A percentile compares a stretch with the other conserved stretches of the same genome.
These are phyloP conservation scores for Botrylloides violaceus DNA, from an alignment of 23 tunicate genomes.

Conservation along the genomic window DNA sequence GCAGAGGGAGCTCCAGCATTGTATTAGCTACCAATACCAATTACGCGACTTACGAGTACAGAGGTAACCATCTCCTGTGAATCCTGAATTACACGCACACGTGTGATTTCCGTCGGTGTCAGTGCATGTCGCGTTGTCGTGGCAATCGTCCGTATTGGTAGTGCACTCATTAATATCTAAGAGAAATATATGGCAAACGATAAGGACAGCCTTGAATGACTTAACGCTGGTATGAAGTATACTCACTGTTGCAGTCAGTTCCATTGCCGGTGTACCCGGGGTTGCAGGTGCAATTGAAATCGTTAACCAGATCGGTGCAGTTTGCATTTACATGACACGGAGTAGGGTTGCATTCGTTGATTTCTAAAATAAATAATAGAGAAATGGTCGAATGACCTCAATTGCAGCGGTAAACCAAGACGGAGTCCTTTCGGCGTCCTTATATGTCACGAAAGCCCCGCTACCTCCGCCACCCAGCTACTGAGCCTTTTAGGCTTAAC, in stretches of 20 bases:
- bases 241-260: neutral
- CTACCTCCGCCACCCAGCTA: too few species aligned
- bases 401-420: too few species aligned
- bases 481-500: too few species aligned
- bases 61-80: neutral
- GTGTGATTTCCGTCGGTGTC: neutral
- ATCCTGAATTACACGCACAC: neutral
- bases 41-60: too few species aligned
- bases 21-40: too few species aligned
- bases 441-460: too few species aligned
- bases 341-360: neutral
- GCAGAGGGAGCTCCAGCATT: too few species aligned
- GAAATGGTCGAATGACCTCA: too few species aligned
- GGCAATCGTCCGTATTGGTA: neutral
- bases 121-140: neutral
- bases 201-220: neutral
- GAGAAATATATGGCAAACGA: neutral
- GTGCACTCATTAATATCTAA: neutral
- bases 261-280: slow-evolving; percentile 12
- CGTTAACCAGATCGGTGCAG: slow-evolving; percentile 15
- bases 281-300: neutral
- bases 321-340: neutral
- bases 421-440: too few species aligned
- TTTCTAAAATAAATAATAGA: neutral
- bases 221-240: neutral